phyloP scores from a whole-genome alignment of 2,113 vertebrate species.

The Menidia beryllina region DNA sequence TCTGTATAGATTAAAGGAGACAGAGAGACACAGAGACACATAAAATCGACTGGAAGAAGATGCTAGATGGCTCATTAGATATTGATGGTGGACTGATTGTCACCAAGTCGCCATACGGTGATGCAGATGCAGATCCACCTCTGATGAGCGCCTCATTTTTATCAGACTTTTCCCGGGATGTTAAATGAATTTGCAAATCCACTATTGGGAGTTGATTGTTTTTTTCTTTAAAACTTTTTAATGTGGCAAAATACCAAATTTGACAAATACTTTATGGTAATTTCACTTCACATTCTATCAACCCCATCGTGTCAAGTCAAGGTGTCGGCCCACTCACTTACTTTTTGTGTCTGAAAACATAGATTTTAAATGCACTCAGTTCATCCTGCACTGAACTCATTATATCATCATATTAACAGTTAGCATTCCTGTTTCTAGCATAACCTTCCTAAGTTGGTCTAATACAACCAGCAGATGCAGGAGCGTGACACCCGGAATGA shows the following conservation, averaged over 20 bases:
- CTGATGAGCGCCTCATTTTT: slow-evolving; percentile 31
- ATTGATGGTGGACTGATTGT: slow-evolving; percentile 48
- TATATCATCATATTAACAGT: no score
- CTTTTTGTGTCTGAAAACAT: no score
- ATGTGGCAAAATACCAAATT: neutral
- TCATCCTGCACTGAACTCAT: no score
- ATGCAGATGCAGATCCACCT: slow-evolving; percentile 28
- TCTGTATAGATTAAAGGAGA: slow-evolving; percentile 18
- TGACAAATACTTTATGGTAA: neutral
- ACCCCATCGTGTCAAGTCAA: neutral
- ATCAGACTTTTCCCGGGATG: slow-evolving; percentile 37
- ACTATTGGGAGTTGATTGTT: slow-evolving; percentile 6
- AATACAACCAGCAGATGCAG: no score
- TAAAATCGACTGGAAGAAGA: slow-evolving; percentile 46
- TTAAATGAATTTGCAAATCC: slow-evolving; percentile 30
- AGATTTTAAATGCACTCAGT: no score
- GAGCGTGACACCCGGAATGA: no score
- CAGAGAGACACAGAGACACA: slow-evolving; percentile 19
- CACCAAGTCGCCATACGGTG: slow-evolving; percentile 46
- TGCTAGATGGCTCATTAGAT: slow-evolving; percentile 46
- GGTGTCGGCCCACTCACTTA: no score
- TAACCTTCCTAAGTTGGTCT: no score
- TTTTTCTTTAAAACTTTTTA: no score
- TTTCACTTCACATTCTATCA: neutral
- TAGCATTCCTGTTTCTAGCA: no score